Percentiles rank a stretch among this genome's conserved stretches.
These are phyloP conservation scores for Andrena hattorfiana DNA, from an alignment of 2,888 invertebrate species.

Conservation along the genomic window DNA sequence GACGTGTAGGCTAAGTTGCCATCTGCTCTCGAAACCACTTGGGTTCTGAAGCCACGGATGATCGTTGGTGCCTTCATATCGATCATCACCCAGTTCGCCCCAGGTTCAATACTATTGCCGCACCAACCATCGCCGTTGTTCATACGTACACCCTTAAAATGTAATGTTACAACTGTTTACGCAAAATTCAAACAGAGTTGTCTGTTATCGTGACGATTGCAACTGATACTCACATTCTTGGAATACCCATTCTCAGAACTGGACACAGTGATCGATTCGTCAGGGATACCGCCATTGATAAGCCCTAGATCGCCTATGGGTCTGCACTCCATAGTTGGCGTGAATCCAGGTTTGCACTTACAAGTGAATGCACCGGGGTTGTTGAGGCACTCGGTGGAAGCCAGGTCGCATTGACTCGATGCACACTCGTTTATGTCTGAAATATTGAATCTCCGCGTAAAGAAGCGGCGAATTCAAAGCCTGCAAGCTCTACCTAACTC, in stretches of 20 bases:
- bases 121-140: conserved; percentile 96
- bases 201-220: neutral
- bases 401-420: conserved; percentile 94
- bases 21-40: conserved; percentile 93
- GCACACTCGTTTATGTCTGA: conserved; percentile 95
- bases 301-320: conserved; percentile 96
- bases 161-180: neutral
- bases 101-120: conserved; percentile 93
- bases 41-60: conserved; percentile 95
- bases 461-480: neutral
- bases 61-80: conserved; percentile 96
- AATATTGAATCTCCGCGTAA: neutral
- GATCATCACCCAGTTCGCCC: conserved; percentile 94
- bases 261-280: conserved; percentile 95
- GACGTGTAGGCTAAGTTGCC: conserved; percentile 95
- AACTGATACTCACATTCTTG: conserved; percentile 88
- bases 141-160: conserved; percentile 90
- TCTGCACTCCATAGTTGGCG: conserved; percentile 94
- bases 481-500: conserved; percentile 51
- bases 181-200: neutral
- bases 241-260: conserved; percentile 92
- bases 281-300: conserved; percentile 95
- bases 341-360: conserved; percentile 93
- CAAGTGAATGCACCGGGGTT: conserved; percentile 95
- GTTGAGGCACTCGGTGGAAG: conserved; percentile 96